Percentiles rank a stretch among this genome's conserved stretches.
phyloP scores from a whole-genome alignment of 1,140 invertebrate genomes.

The Lepidostoma basale region DNA sequence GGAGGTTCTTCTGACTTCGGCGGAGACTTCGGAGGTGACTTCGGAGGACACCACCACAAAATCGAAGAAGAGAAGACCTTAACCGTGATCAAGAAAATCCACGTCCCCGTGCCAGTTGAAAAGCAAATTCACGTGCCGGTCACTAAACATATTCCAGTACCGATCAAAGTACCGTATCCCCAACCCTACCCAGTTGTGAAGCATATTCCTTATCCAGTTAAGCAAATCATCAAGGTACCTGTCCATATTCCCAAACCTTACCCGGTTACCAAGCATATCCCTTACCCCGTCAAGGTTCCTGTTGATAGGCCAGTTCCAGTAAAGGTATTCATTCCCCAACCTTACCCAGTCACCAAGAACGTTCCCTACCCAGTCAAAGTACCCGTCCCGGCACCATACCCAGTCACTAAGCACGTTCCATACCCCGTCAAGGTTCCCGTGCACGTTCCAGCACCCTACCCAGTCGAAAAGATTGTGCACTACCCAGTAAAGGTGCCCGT shows the following conservation, averaged over 20 bases:
- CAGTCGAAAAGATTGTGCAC: slow-evolving; percentile 75
- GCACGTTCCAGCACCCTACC: slow-evolving; percentile 70
- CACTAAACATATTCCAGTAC: slow-evolving; percentile 63
- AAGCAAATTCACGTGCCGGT: slow-evolving; percentile 65
- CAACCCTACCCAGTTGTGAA: slow-evolving; percentile 68
- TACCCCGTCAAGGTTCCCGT: slow-evolving; percentile 72
- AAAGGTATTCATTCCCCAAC: slow-evolving; percentile 68
- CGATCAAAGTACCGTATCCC: slow-evolving; percentile 65
- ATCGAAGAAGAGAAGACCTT: slow-evolving; percentile 72
- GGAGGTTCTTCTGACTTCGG: slow-evolving; percentile 48
- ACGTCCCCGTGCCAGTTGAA: slow-evolving; percentile 66
- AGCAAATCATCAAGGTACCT: slow-evolving; percentile 68
- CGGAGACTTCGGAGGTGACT: slow-evolving; percentile 45
- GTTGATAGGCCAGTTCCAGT: slow-evolving; percentile 68
- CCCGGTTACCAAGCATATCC: slow-evolving; percentile 70
- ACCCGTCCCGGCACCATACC: slow-evolving; percentile 71
- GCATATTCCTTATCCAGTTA: slow-evolving; percentile 67
- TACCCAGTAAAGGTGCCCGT: slow-evolving; percentile 73
- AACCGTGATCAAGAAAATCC: slow-evolving; percentile 75
- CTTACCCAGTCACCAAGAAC: slow-evolving; percentile 69
- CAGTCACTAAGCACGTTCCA: slow-evolving; percentile 73
- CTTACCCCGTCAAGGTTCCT: slow-evolving; percentile 68
- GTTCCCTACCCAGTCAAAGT: slow-evolving; percentile 73
- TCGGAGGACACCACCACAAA: slow-evolving; percentile 53
- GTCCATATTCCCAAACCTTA: slow-evolving; percentile 67